Evolutionary conservation across 2,113 vertebrate genomes (phyloP).

Genomic region (Eclectus roratus): DNA sequence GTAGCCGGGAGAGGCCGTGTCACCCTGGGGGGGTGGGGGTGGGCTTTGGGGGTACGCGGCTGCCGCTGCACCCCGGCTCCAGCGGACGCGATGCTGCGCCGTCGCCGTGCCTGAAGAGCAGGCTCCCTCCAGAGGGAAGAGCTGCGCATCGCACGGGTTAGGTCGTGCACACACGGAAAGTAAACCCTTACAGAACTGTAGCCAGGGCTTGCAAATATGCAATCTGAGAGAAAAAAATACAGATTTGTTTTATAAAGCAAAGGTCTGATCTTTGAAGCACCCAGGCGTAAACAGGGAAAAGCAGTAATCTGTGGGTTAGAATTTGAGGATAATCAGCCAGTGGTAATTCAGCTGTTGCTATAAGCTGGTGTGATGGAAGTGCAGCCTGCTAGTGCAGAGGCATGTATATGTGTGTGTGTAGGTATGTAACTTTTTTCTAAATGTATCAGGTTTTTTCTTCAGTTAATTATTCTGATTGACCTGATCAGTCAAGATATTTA

Average conservation of each 20-base stretch:
- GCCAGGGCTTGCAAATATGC: accelerated
- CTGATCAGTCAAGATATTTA: background rate
- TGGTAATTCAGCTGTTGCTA: background rate
- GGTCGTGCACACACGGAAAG: accelerated
- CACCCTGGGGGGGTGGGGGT: too few relatives aligned
- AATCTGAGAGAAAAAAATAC: accelerated
- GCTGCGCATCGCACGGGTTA: background rate
- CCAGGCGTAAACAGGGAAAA: background rate
- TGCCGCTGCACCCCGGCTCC: background rate
- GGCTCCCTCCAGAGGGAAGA: conserved; percentile 61
- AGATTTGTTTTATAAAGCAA: background rate
- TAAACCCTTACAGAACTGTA: accelerated
- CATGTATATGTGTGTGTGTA: too few relatives aligned
- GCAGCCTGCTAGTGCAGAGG: background rate
- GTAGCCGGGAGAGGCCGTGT: background rate
- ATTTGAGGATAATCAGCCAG: background rate
- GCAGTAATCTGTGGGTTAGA: background rate
- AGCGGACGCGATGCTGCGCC: background rate
- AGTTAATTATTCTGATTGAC: background rate
- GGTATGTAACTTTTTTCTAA: background rate
- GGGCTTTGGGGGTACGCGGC: background rate
- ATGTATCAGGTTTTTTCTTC: background rate
- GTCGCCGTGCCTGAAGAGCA: background rate
- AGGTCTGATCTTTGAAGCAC: background rate
- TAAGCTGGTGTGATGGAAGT: background rate